phyloP scores from a whole-genome alignment of 2,113 vertebrate genomes.

The Phoxinus phoxinus region DNA sequence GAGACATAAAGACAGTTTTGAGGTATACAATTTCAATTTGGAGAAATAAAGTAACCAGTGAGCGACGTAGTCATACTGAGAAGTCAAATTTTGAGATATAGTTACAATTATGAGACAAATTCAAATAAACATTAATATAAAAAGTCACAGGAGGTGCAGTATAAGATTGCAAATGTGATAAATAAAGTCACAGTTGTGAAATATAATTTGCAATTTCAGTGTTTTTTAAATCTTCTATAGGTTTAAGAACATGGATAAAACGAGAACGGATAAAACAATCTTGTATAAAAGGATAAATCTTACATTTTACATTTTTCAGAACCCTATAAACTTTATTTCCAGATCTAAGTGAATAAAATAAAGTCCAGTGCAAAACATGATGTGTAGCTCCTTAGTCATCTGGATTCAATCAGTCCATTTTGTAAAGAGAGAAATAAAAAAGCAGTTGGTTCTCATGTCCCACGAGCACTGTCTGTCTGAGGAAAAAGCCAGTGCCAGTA shows the following conservation, averaged over 20 bases:
- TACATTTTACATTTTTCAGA: neutral
- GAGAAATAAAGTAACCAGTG: too few species aligned
- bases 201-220: neutral
- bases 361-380: neutral
- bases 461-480: constrained; percentile 56
- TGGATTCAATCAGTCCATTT: constrained; percentile 59
- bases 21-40: too few species aligned
- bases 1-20: too few species aligned
- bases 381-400: constrained; percentile 48
- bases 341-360: constrained; percentile 10
- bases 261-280: neutral
- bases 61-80: too few species aligned
- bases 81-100: neutral
- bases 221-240: neutral
- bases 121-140: neutral
- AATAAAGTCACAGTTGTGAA: neutral
- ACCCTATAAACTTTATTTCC: neutral
- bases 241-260: neutral
- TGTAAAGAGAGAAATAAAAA: constrained; percentile 30
- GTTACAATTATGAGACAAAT: neutral
- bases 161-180: neutral
- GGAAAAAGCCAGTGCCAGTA: constrained; percentile 54
- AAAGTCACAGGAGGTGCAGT: neutral
- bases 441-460: constrained; percentile 44
- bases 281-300: neutral